Conservation (phyloP, 2,113 vertebrate species). For the Cygnus buccinator region DNA sequence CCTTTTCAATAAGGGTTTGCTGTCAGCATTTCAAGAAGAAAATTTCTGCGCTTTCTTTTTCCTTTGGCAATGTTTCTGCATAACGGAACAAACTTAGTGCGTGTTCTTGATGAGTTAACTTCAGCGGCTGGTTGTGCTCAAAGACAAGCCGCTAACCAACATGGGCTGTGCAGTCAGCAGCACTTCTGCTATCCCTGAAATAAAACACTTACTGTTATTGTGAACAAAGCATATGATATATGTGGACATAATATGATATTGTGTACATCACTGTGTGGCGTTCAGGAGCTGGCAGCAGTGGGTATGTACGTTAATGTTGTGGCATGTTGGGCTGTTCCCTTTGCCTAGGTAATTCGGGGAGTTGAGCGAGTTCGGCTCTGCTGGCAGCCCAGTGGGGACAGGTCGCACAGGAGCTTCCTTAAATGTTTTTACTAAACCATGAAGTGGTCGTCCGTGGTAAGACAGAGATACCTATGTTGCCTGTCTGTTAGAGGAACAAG, state of each 20-base stretch:
- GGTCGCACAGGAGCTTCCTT: neutral
- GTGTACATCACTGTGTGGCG: accelerated
- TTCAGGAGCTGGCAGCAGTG: neutral
- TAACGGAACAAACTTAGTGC: neutral
- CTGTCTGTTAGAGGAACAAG: neutral
- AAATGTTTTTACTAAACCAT: neutral
- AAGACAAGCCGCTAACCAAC: neutral
- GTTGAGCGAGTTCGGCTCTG: neutral
- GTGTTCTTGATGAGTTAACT: accelerated
- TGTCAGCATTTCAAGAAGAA: neutral
- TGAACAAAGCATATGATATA: neutral
- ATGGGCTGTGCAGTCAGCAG: neutral
- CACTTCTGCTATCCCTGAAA: neutral
- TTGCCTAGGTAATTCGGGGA: neutral
- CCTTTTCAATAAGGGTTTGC: neutral
- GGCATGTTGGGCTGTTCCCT: neutral
- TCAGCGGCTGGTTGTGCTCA: accelerated
- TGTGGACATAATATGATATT: accelerated
- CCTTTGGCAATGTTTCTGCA: neutral
- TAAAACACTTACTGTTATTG: neutral
- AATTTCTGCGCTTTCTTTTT: neutral
- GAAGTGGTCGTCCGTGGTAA: neutral
- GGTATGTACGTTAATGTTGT: neutral
- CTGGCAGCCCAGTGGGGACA: accelerated
- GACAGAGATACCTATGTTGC: neutral